Base-by-base conservation (phyloP, 2,888 invertebrate species). In the Ptychoptera albimana region DNA sequence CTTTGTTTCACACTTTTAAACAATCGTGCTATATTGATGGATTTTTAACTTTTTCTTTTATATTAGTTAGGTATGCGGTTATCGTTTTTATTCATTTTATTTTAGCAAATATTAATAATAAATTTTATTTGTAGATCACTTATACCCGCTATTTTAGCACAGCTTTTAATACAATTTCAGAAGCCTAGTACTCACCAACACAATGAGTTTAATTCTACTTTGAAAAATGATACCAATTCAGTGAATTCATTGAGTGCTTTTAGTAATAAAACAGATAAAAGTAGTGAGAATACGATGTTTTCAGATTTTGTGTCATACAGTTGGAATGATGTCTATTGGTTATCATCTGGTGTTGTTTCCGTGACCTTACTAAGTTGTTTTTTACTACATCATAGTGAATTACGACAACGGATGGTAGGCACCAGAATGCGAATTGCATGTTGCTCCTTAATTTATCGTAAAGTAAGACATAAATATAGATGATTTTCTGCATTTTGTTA, bases 1-100 rank as follows among this genome's bases (percentile, higher is more conserved):
- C 77, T 10, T 69, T 82, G 57, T 68, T 75, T 47, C 70, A 72
- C 49, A 73, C 80, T 23, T 82, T 82, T 61, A 75, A 77, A 73
- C 71, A 74, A 54, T 76, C 78, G 54, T 79, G 77, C 54, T 66
- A 77, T 44, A 64, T 79, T 51, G 81, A 78, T 57, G 69, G 77
- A 43, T 53, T 79, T 48, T 69, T 78, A 60, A 69, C 73, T 49
- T 56, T 77, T n/a, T 49, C 58, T 32, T 64, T 61, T 41, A 61
- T 61, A 35, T 45, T 57, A 7, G 52, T 64, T 11, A 64, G 62
- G 65, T 64, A 50, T 12, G 3, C 13, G 52, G 57, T 54, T 10
- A 16, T 10, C 6, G 11, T 15, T n/a, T n/a, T 11, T 34, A 15
- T 14, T n/a, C n/a, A 8, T 31, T 32, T 16, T 40, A 8, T 39